Conservation (phyloP, 2,113 vertebrate genomes). For the Verasper variegatus region DNA sequence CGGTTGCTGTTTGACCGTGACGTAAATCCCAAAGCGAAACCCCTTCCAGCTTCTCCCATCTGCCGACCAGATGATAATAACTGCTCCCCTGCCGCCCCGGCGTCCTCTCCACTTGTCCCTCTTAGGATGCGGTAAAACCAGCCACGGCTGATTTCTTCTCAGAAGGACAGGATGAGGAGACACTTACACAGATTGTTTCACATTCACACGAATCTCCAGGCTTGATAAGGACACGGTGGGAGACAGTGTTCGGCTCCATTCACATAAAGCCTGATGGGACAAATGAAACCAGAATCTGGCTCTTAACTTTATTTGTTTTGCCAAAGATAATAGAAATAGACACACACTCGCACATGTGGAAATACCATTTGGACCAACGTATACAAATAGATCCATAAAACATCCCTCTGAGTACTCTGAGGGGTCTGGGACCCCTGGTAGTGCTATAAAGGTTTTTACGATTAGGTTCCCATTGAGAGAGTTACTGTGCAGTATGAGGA, state of each 20-base stretch:
- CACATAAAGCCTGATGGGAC: conserved; percentile 39
- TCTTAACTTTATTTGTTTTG: too few species aligned
- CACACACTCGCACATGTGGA: conserved; percentile 9
- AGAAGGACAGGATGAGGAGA: conserved; percentile 42
- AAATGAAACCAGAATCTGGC: too few species aligned
- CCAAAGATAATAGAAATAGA: too few species aligned
- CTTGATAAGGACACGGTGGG: conserved; percentile 18
- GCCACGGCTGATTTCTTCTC: conserved; percentile 46
- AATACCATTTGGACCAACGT: conserved; percentile 2
- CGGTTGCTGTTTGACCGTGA: conserved; percentile 10
- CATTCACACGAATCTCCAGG: conserved; percentile 18
- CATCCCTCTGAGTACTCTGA: not conserved
- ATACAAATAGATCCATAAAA: not conserved
- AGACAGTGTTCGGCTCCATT: conserved; percentile 5
- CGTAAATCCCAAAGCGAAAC: conserved; percentile 18
- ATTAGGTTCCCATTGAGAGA: too few species aligned
- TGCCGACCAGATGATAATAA: conserved; percentile 60
- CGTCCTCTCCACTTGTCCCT: conserved; percentile 47
- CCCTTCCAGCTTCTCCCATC: conserved; percentile 38
- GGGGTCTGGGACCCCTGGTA: not conserved
- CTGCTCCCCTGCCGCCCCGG: conserved; percentile 44
- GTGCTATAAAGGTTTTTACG: not conserved
- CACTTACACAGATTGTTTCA: conserved; percentile 26
- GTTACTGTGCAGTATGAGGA: too few species aligned
- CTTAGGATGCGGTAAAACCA: conserved; percentile 57